phyloP scores from a whole-genome alignment of 2,888 invertebrate genomes.

The Chorisops tibialis region DNA sequence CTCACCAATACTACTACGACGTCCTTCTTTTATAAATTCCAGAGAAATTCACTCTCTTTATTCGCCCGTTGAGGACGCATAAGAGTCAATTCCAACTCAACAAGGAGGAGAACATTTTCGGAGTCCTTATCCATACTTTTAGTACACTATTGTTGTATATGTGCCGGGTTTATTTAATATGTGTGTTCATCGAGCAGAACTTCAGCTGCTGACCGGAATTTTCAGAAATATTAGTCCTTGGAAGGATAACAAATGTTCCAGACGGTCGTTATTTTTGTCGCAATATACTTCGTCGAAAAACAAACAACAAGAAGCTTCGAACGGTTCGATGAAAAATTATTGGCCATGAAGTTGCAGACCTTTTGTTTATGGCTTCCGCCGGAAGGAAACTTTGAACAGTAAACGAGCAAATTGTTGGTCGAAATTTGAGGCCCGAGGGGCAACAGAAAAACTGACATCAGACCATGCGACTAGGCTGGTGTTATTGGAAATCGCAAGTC shows the following conservation, averaged over 20 bases:
- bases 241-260: no score
- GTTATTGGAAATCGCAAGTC: no score
- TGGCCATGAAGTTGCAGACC: conserved; percentile 18
- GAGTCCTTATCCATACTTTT: not conserved
- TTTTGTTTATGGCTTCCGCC: conserved; percentile 24
- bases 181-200: not conserved
- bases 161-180: conserved; percentile 3
- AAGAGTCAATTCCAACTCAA: not conserved
- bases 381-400: conserved; percentile 23
- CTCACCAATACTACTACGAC: not conserved
- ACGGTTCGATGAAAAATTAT: conserved; percentile 14
- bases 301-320: not conserved
- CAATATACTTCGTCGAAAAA: not conserved
- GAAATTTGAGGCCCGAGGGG: not conserved
- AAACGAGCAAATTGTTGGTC: conserved; percentile 20
- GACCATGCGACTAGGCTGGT: no score
- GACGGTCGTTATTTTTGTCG: not conserved
- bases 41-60: not conserved
- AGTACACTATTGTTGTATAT: not conserved
- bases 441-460: no score
- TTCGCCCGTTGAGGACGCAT: no score
- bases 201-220: no score
- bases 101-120: conserved; percentile 2
- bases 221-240: no score
- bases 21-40: no score